Percentiles rank a stretch among this genome's conserved stretches.
phyloP scores from a whole-genome alignment of 2,888 invertebrate species.

The Taphrorychus bicolor region DNA sequence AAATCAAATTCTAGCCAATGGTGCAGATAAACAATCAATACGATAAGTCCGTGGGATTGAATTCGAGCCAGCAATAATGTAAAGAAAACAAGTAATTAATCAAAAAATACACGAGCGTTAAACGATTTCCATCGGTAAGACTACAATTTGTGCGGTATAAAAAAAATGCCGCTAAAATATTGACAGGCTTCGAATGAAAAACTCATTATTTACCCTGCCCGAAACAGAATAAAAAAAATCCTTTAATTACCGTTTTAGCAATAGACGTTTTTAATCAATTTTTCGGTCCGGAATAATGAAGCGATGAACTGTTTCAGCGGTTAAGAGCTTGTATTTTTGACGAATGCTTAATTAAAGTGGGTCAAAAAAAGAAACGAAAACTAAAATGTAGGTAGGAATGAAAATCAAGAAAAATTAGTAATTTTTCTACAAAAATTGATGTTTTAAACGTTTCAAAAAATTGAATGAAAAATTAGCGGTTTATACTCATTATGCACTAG shows the following conservation, averaged over 20 bases:
- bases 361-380: too few relatives aligned
- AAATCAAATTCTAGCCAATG: too few relatives aligned
- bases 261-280: conserved; percentile 14
- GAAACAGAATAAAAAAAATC: conserved; percentile 21
- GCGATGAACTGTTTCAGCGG: not conserved
- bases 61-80: not conserved
- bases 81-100: not conserved
- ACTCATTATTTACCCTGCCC: conserved; percentile 18
- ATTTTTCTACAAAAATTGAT: too few relatives aligned
- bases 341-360: not conserved
- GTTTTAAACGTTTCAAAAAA: too few relatives aligned
- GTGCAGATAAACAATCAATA: too few relatives aligned
- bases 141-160: not conserved
- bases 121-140: conserved; percentile 7
- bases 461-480: too few relatives aligned
- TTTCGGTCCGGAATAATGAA: not conserved
- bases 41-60: too few relatives aligned
- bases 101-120: conserved; percentile 3
- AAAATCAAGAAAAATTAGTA: too few relatives aligned
- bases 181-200: conserved; percentile 13
- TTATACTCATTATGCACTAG: too few relatives aligned
- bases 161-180: conserved; percentile 10
- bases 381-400: too few relatives aligned
- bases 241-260: conserved; percentile 17
- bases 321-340: not conserved